A percentile compares a stretch with the other conserved stretches of the same genome.
These are phyloP conservation scores for Empis livida DNA, from an alignment of 2,888 invertebrate genomes.

Conservation along the genomic window DNA sequence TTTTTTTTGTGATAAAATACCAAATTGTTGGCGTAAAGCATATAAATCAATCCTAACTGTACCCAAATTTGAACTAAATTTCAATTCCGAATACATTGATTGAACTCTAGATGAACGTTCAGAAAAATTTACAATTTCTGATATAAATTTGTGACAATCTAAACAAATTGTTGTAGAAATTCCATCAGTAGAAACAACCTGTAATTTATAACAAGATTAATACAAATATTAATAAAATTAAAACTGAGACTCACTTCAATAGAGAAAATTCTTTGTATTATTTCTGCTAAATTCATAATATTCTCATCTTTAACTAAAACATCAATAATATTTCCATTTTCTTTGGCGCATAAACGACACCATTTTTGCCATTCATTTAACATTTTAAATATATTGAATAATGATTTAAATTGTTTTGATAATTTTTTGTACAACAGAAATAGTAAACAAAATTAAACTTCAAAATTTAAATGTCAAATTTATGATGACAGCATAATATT, in stretches of 20 bases:
- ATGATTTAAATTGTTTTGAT: too few relatives aligned
- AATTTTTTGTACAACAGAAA: too few relatives aligned
- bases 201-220: too few relatives aligned
- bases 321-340: constrained; percentile 2
- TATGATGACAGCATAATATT: too few relatives aligned
- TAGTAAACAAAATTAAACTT: too few relatives aligned
- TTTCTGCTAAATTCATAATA: background rate
- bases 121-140: constrained; percentile 21
- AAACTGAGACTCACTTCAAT: background rate
- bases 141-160: constrained; percentile 22
- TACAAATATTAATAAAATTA: too few relatives aligned
- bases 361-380: constrained; percentile 8
- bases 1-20: background rate
- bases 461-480: too few relatives aligned
- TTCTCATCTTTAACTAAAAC: constrained; percentile 5
- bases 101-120: constrained; percentile 27
- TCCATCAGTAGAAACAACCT: constrained; percentile 14
- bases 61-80: too few relatives aligned
- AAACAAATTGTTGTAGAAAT: constrained; percentile 23
- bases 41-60: background rate
- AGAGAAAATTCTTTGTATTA: background rate
- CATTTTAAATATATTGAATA: too few relatives aligned
- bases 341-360: constrained; percentile 8
- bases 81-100: constrained; percentile 17
- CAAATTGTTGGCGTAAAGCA: background rate